Evolutionary conservation across 2,797 vertebrate species (phyloP).

Genomic region (Mormyrops boulengeri): DNA sequence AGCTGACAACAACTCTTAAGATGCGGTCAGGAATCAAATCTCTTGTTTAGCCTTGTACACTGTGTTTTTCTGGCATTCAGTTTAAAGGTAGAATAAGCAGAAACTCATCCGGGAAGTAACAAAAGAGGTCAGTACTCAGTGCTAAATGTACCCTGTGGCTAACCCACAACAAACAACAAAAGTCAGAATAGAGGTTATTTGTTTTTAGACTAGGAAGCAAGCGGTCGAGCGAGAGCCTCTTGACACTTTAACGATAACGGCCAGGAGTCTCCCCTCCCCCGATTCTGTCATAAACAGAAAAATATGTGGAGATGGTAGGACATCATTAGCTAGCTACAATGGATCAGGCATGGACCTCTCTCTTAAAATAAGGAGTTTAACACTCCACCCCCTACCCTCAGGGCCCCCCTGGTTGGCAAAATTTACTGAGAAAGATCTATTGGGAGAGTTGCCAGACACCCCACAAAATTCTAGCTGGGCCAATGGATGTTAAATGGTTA

Average conservation of each 20-base stretch:
- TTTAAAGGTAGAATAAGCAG: neutral
- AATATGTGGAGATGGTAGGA: neutral
- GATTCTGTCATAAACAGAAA: neutral
- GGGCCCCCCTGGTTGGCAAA: neutral
- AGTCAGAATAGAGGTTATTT: neutral
- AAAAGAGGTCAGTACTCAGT: neutral
- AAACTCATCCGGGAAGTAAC: neutral
- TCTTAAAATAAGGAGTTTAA: neutral
- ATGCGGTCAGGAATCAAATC: neutral
- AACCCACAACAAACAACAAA: neutral
- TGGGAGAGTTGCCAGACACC: neutral
- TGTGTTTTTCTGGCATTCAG: neutral
- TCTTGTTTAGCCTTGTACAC: neutral
- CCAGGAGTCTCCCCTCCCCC: neutral
- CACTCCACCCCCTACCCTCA: neutral
- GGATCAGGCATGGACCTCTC: neutral
- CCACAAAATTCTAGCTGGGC: neutral
- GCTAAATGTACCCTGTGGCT: neutral
- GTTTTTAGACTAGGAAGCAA: neutral
- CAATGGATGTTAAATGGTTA: neutral
- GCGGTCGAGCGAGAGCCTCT: neutral
- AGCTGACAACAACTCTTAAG: neutral
- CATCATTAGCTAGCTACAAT: neutral
- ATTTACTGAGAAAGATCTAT: neutral
- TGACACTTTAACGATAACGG: neutral